phyloP scores from a whole-genome alignment of 1,140 invertebrate genomes.

The Dendrolimus kikuchii region DNA sequence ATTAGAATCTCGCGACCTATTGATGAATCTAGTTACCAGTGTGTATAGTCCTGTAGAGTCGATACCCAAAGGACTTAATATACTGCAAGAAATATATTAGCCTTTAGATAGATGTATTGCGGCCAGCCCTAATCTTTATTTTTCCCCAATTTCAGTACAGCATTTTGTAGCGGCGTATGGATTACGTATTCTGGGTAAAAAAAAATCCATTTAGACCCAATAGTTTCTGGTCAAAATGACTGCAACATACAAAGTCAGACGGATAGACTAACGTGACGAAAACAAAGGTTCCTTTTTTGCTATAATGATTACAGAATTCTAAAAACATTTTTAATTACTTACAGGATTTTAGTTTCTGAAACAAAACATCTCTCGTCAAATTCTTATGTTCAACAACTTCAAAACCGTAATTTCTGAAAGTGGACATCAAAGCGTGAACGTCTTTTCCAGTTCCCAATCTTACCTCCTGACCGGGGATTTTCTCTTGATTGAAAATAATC shows the following conservation, averaged over 20 bases:
- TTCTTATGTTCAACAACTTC: conserved; percentile 36
- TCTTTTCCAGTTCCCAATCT: conserved; percentile 49
- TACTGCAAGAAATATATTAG: not conserved
- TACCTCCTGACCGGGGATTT: conserved; percentile 32
- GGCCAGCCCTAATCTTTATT: no score
- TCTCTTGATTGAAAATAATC: conserved; percentile 52
- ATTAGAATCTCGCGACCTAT: no score
- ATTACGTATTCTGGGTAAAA: no score
- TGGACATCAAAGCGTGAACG: conserved; percentile 28
- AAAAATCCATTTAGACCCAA: no score
- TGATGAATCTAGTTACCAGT: not conserved
- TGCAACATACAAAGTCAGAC: no score
- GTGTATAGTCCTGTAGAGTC: not conserved
- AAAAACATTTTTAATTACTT: conserved; percentile 18
- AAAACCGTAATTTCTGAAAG: conserved; percentile 40
- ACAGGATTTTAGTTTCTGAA: conserved; percentile 32
- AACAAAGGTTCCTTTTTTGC: no score
- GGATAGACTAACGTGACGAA: no score
- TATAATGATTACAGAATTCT: no score
- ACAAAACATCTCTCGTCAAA: conserved; percentile 34
- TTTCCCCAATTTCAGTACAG: no score
- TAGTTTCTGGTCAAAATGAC: no score
- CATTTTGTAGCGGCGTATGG: no score
- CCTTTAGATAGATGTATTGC: no score
- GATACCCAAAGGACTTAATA: conserved; percentile 1